Conservation (phyloP, 2,888 invertebrate species). For the Alcis repandata region DNA sequence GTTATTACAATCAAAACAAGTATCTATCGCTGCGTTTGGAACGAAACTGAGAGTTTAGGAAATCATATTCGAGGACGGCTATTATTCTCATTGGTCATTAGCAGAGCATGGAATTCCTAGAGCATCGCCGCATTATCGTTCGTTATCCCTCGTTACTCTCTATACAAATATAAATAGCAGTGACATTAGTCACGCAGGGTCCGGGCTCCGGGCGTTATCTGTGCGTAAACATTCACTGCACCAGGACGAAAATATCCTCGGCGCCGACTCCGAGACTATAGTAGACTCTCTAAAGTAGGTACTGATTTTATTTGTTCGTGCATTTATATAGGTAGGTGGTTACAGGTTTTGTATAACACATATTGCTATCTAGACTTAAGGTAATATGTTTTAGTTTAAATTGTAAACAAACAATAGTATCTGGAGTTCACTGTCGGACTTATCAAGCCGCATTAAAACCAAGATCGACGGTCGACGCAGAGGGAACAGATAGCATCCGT, state of each 20-base stretch:
- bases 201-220: slow-evolving; percentile 62
- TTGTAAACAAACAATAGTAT: slow-evolving; percentile 1
- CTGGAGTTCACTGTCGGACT: slow-evolving; percentile 2
- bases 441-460: slow-evolving; percentile 21
- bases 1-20: slow-evolving; percentile 22
- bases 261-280: slow-evolving; percentile 30
- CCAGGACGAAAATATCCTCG: slow-evolving; percentile 55
- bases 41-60: slow-evolving; percentile 59
- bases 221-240: slow-evolving; percentile 59
- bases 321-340: not conserved
- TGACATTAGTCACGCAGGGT: slow-evolving; percentile 72
- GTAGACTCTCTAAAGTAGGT: slow-evolving; percentile 17
- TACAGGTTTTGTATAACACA: not conserved
- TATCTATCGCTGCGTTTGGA: slow-evolving; percentile 50
- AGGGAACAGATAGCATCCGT: slow-evolving; percentile 28
- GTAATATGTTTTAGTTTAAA: not conserved
- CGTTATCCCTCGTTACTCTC: slow-evolving; percentile 70
- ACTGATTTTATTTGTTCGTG: slow-evolving; percentile 8
- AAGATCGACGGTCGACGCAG: slow-evolving; percentile 15
- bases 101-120: slow-evolving; percentile 68
- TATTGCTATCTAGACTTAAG: not conserved
- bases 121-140: slow-evolving; percentile 68
- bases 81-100: slow-evolving; percentile 65
- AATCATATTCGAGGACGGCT: slow-evolving; percentile 19
- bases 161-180: slow-evolving; percentile 73